Percentiles rank a stretch among this genome's conserved stretches.
phyloP scores from a whole-genome alignment of 2,113 vertebrate genomes.

The Mesitornis unicolor region DNA sequence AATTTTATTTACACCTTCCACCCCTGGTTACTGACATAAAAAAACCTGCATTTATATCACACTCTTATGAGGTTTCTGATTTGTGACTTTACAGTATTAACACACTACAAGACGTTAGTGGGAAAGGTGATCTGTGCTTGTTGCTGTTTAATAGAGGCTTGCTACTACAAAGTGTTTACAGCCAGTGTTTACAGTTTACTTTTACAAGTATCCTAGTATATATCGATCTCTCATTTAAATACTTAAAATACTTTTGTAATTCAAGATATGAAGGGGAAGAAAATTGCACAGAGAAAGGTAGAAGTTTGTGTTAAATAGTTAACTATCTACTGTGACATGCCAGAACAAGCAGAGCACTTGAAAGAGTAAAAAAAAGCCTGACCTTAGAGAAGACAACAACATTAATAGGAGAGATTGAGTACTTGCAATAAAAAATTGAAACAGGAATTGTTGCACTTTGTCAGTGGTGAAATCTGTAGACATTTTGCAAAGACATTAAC shows the following conservation, averaged over 20 bases:
- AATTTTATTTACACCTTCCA: neutral
- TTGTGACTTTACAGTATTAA: neutral
- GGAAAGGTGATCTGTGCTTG: neutral
- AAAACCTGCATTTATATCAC: neutral
- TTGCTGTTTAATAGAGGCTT: neutral
- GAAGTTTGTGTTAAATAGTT: neutral
- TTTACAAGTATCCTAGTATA: neutral
- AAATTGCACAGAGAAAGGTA: neutral
- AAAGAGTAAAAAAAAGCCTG: neutral
- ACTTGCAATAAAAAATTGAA: neutral
- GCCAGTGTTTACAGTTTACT: too few relatives aligned
- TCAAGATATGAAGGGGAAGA: neutral
- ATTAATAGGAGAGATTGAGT: neutral
- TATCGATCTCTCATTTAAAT: neutral
- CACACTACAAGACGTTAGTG: neutral
- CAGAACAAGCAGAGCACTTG: neutral
- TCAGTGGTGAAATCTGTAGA: neutral
- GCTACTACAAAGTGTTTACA: neutral
- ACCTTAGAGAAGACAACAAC: neutral
- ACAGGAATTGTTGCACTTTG: neutral
- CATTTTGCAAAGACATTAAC: neutral
- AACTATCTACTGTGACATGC: neutral
- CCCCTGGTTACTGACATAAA: neutral
- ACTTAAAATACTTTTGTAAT: neutral
- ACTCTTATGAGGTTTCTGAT: neutral